Evolutionary conservation across 2,888 invertebrate species (phyloP).

Genomic region (Nemotelus nigrinus): DNA sequence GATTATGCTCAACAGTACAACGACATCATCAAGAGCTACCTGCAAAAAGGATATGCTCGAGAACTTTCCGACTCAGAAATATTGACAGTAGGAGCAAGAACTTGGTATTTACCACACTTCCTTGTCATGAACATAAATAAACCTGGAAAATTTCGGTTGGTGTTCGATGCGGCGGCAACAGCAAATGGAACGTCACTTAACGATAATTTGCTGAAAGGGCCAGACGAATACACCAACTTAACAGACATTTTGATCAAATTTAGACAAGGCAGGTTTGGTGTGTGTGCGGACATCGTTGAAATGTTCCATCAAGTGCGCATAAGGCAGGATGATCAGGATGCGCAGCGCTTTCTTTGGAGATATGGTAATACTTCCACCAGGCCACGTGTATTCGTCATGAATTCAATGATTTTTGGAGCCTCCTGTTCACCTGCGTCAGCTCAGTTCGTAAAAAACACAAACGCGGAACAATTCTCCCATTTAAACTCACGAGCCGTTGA

Average conservation of each 20-base stretch:
- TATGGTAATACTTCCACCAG: constrained; percentile 1
- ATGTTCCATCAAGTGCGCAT: constrained; percentile 56
- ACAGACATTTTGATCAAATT: constrained; percentile 59
- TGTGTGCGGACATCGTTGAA: constrained; percentile 55
- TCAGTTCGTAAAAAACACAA: constrained; percentile 5
- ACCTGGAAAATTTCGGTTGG: constrained; percentile 54
- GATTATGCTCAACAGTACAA: too few relatives aligned
- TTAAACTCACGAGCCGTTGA: constrained; percentile 4
- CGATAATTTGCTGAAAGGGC: constrained; percentile 56
- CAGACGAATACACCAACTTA: constrained; percentile 57
- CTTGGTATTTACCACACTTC: constrained; percentile 56
- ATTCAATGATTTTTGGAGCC: constrained; percentile 4
- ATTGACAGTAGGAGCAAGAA: too few relatives aligned
- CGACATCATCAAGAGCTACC: too few relatives aligned
- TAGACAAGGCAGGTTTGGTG: constrained; percentile 56
- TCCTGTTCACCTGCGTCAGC: constrained; percentile 3
- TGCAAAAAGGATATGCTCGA: too few relatives aligned
- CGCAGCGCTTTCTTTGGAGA: constrained; percentile 57
- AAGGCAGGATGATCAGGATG: constrained; percentile 54
- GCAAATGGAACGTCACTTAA: constrained; percentile 54
- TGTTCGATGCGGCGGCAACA: constrained; percentile 57
- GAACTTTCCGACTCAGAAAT: too few relatives aligned
- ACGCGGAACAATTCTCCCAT: constrained; percentile 6
- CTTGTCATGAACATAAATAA: constrained; percentile 55
- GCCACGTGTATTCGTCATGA: constrained; percentile 10